Percentiles rank a stretch among this genome's conserved stretches.
Conservation (phyloP, 2,113 vertebrate genomes). For the Danionella cerebrum region DNA sequence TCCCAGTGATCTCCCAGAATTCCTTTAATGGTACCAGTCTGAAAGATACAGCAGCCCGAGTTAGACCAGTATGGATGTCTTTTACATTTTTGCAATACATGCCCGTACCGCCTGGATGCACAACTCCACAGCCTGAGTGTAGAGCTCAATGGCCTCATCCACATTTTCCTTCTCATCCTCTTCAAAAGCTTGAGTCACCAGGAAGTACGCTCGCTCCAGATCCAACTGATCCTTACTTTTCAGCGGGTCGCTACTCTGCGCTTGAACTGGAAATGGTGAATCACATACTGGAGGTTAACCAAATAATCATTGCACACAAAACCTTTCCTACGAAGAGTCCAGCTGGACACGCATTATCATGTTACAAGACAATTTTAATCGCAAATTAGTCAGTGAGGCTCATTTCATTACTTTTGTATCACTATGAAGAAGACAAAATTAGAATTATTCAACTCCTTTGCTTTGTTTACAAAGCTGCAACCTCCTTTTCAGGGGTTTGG, state of each 20-base stretch:
- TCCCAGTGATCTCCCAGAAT: too few species aligned
- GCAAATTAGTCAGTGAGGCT: too few species aligned
- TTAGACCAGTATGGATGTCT: not conserved
- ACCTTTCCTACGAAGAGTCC: not conserved
- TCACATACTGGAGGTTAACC: not conserved
- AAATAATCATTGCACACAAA: not conserved
- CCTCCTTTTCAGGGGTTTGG: too few species aligned
- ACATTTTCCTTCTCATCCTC: constrained; percentile 89
- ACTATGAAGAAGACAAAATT: too few species aligned
- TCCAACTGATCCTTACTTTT: constrained; percentile 92
- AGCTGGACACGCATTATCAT: too few species aligned
- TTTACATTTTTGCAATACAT: not conserved
- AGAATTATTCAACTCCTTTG: too few species aligned
- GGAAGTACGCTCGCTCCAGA: constrained; percentile 89
- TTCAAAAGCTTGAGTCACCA: constrained; percentile 95
- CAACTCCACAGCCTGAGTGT: constrained; percentile 93
- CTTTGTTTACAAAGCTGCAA: too few species aligned
- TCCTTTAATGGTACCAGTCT: too few species aligned
- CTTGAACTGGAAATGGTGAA: constrained; percentile 69
- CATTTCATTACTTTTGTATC: too few species aligned
- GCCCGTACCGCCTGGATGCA: constrained; percentile 85
- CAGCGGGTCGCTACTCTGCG: constrained; percentile 81
- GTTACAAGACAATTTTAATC: too few species aligned
- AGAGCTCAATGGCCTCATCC: constrained; percentile 90
- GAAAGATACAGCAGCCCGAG: too few species aligned